Conservation (phyloP, 2,797 vertebrate species). For the Atherinosoma microstoma region DNA sequence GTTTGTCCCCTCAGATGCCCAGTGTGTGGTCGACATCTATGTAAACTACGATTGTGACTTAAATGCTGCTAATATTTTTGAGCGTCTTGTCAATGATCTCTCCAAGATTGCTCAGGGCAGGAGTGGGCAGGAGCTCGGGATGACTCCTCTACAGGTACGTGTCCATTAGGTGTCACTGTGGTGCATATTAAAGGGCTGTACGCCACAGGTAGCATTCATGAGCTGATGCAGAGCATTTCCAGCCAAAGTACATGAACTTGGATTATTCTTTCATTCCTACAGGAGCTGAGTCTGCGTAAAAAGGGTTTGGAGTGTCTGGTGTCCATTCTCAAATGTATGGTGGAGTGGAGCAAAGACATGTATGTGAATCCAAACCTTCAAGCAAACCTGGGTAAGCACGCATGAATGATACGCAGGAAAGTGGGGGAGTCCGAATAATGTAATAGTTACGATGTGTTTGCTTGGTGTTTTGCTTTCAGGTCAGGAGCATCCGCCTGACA, state of each 20-base stretch:
- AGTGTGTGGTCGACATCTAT: slow-evolving; percentile 98
- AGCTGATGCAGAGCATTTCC: not conserved
- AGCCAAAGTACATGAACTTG: not conserved
- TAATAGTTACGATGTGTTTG: not conserved
- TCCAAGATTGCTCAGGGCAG: slow-evolving; percentile 98
- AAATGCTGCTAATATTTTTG: slow-evolving; percentile 98
- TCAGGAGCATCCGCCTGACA: slow-evolving; percentile 89
- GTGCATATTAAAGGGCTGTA: not conserved
- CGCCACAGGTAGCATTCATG: no score
- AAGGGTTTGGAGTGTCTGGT: slow-evolving; percentile 98
- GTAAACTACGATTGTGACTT: slow-evolving; percentile 99
- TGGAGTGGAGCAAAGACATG: slow-evolving; percentile 98
- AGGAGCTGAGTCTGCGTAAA: slow-evolving; percentile 97
- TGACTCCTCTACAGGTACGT: slow-evolving; percentile 83
- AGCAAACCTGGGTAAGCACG: slow-evolving; percentile 89
- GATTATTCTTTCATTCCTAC: slow-evolving; percentile 13
- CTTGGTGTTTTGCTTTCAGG: slow-evolving; percentile 75
- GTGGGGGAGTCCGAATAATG: accelerated
- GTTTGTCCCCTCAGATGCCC: slow-evolving; percentile 87
- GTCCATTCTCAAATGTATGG: slow-evolving; percentile 98
- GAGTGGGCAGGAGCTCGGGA: slow-evolving; percentile 96
- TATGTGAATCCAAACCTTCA: slow-evolving; percentile 98
- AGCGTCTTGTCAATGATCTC: slow-evolving; percentile 95
- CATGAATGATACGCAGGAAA: not conserved
- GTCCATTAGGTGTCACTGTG: not conserved